A percentile compares a stretch with the other conserved stretches of the same genome.
Conservation (phyloP, 2,113 vertebrate genomes). For the Stigmatopora nigra region DNA sequence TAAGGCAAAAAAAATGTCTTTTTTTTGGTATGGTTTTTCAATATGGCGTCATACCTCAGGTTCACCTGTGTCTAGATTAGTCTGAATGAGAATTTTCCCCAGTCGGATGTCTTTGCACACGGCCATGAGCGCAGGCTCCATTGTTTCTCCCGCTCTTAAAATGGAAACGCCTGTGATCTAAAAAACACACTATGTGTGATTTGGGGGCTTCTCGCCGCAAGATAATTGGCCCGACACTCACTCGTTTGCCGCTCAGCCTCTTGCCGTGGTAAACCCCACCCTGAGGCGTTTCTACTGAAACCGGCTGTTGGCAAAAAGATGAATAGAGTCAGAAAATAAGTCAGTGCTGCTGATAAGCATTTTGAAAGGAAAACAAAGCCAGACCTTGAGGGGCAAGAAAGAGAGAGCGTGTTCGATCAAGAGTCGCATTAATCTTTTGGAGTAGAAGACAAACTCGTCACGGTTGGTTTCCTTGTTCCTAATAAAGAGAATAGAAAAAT, state of each 20-base stretch:
- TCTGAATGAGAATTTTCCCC: constrained; percentile 91
- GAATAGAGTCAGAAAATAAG: neutral
- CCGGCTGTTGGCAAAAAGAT: constrained; percentile 57
- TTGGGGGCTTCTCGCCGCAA: too few species aligned
- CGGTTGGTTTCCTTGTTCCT: constrained; percentile 88
- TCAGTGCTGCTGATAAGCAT: neutral
- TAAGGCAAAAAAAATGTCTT: too few species aligned
- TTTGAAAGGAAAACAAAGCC: neutral
- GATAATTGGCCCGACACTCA: constrained; percentile 44
- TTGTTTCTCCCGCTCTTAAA: constrained; percentile 84
- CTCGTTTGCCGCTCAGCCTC: constrained; percentile 78
- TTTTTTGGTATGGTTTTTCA: too few species aligned
- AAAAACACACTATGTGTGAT: neutral
- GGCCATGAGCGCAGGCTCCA: constrained; percentile 84
- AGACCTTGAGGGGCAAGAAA: constrained; percentile 82
- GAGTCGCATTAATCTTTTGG: constrained; percentile 87
- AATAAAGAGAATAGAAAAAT: neutral
- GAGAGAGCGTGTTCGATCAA: constrained; percentile 85
- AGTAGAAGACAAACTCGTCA: constrained; percentile 91
- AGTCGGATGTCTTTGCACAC: constrained; percentile 88
- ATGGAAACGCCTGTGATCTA: constrained; percentile 86
- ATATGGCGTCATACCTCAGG: constrained; percentile 54
- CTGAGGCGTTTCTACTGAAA: constrained; percentile 84
- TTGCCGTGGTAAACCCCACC: constrained; percentile 78
- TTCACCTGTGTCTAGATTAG: constrained; percentile 84